Evolutionary conservation across 2,113 vertebrate species (phyloP).

Genomic region (Osmerus eperlanus): DNA sequence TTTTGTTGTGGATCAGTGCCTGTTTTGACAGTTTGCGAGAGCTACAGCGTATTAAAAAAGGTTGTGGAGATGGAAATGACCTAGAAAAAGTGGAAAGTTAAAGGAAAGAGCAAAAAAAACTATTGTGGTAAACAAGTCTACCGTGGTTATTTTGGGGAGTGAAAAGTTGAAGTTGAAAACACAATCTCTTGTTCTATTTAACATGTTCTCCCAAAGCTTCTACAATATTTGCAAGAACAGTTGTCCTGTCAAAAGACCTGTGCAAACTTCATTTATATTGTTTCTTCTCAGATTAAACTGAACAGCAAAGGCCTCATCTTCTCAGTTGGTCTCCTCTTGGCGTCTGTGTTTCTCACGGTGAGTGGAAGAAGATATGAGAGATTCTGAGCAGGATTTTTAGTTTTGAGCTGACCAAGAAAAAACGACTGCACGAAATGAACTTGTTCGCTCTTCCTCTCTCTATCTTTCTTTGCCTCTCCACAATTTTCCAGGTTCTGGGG

Average conservation of each 20-base stretch:
- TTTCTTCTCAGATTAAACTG: conserved; percentile 81
- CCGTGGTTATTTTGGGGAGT: no score
- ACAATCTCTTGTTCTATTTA: no score
- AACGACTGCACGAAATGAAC: background rate
- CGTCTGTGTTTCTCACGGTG: conserved; percentile 95
- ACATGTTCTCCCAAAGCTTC: no score
- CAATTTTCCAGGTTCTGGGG: conserved; percentile 80
- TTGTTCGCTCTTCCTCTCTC: conserved; percentile 1
- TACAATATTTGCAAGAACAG: no score
- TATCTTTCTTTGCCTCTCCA: background rate
- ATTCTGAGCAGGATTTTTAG: background rate
- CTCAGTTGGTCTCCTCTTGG: conserved; percentile 91
- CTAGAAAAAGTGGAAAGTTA: no score
- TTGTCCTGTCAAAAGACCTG: no score
- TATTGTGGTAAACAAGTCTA: no score
- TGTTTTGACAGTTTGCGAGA: background rate
- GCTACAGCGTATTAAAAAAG: background rate
- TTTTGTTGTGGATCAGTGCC: background rate
- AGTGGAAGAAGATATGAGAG: conserved; percentile 47
- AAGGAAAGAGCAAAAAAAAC: no score
- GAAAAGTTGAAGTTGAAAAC: no score
- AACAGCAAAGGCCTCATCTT: conserved; percentile 97
- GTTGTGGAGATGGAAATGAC: background rate
- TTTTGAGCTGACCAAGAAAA: no score
- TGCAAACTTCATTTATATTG: conserved; percentile 10